Evolutionary conservation across 2,888 invertebrate species (phyloP).

Genomic region (Dryocosmus kuriphilus): DNA sequence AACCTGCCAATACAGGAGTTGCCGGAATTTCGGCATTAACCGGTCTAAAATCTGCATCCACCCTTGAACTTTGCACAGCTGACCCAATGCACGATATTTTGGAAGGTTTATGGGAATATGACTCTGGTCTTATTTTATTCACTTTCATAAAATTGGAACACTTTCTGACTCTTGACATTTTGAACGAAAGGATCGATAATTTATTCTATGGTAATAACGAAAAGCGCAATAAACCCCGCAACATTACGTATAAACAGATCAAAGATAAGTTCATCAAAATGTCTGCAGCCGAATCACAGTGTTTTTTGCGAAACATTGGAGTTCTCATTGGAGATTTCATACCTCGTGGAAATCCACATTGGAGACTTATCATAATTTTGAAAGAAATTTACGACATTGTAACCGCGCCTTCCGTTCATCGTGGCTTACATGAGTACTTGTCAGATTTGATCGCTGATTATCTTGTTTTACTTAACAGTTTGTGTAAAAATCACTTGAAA

Average conservation of each 20-base stretch:
- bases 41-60: neutral
- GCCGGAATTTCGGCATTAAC: slow-evolving; percentile 8
- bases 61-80: slow-evolving; percentile 45
- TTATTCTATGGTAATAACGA: slow-evolving; percentile 40
- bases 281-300: slow-evolving; percentile 52
- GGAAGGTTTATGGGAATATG: slow-evolving; percentile 44
- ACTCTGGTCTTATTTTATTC: slow-evolving; percentile 41
- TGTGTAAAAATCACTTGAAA: too few species aligned
- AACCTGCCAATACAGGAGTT: slow-evolving; percentile 43
- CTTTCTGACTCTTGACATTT: slow-evolving; percentile 16
- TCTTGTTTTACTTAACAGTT: too few species aligned
- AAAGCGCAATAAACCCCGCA: neutral
- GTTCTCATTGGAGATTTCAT: slow-evolving; percentile 48
- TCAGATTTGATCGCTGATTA: too few species aligned
- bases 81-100: too few species aligned
- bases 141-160: slow-evolving; percentile 18
- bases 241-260: slow-evolving; percentile 7
- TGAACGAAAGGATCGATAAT: slow-evolving; percentile 39
- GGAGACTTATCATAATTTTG: too few species aligned
- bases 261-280: too few species aligned
- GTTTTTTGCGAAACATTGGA: slow-evolving; percentile 48
- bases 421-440: too few species aligned
- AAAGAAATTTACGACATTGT: too few species aligned
- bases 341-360: slow-evolving; percentile 32
- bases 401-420: too few species aligned